These are phyloP conservation scores for Scaptomyza parva DNA, from an alignment of 2,888 invertebrate genomes.

Conservation along the genomic window DNA sequence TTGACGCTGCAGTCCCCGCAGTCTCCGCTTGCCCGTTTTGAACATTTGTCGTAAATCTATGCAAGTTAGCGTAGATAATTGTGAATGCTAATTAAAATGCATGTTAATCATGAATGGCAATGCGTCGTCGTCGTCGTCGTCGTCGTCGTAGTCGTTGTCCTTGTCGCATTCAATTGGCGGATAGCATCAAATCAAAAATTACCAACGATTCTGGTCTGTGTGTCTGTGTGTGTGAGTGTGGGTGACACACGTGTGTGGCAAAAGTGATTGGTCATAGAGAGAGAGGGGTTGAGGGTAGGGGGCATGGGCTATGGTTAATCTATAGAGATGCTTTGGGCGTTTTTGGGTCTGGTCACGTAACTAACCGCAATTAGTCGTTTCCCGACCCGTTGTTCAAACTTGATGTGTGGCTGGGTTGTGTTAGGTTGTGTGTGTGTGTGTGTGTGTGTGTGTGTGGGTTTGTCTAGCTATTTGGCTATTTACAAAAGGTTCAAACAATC, in stretches of 20 bases:
- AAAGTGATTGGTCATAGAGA: slow-evolving; percentile 5
- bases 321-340: slow-evolving; percentile 2
- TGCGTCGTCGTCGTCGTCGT: too few relatives aligned
- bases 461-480: slow-evolving; percentile 57
- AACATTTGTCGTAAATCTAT: slow-evolving; percentile 31
- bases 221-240: too few relatives aligned
- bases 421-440: slow-evolving; percentile 3
- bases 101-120: slow-evolving; percentile 69
- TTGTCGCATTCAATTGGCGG: slow-evolving; percentile 31
- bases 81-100: slow-evolving; percentile 69
- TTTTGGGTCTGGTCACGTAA: slow-evolving; percentile 65
- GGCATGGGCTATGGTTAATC: neutral
- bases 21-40: neutral
- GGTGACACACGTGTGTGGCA: slow-evolving; percentile 30
- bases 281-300: too few relatives aligned
- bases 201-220: slow-evolving; percentile 29
- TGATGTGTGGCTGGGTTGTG: slow-evolving; percentile 46
- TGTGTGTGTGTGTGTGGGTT: slow-evolving; percentile 27
- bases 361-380: slow-evolving; percentile 75
- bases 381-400: slow-evolving; percentile 67
- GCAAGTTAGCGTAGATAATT: slow-evolving; percentile 41
- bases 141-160: too few relatives aligned
- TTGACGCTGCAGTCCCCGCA: neutral
- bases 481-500: slow-evolving; percentile 76
- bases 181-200: slow-evolving; percentile 49